phyloP scores from a whole-genome alignment of 64 coral and sea anemone species.

The Cladopsammia gracilis region DNA sequence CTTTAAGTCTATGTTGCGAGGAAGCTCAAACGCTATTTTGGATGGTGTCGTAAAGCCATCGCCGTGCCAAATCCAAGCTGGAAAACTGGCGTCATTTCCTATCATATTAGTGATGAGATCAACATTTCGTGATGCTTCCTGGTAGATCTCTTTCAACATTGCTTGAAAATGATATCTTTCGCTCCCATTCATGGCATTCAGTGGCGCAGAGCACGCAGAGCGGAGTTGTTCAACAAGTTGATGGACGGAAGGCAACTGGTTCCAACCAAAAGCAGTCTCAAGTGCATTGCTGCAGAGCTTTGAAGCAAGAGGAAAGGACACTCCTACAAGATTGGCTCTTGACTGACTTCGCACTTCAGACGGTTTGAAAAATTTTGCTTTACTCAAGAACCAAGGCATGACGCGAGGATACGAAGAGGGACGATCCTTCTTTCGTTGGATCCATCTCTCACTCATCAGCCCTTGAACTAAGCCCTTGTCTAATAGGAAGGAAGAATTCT shows the following conservation, averaged over 20 bases:
- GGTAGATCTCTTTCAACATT: constrained; percentile 74
- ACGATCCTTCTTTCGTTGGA: constrained; percentile 19
- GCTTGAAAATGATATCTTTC: constrained; percentile 35
- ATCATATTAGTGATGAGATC: background rate
- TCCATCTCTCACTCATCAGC: constrained; percentile 22
- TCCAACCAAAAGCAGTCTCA: constrained; percentile 71
- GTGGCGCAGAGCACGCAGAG: constrained; percentile 26
- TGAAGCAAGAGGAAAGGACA: constrained; percentile 53
- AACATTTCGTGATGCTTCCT: constrained; percentile 16
- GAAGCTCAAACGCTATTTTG: constrained; percentile 9
- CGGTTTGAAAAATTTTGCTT: constrained; percentile 20
- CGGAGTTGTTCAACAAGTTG: constrained; percentile 60
- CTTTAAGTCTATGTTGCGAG: constrained; percentile 62
- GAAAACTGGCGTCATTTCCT: background rate
- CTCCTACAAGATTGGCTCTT: constrained; percentile 61
- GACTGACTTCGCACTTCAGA: constrained; percentile 21
- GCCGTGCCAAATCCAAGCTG: constrained; percentile 86
- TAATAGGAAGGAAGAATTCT: background rate
- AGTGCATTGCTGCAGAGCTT: background rate
- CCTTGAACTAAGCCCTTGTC: background rate
- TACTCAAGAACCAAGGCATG: constrained; percentile 45
- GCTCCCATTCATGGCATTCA: background rate
- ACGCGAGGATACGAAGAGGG: constrained; percentile 17
- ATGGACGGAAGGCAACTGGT: constrained; percentile 27
- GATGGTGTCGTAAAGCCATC: constrained; percentile 75